A percentile compares a stretch with the other conserved stretches of the same genome.
These are phyloP conservation scores for Conops quadrifasciatus DNA, from an alignment of 2,888 invertebrate species.

Conservation along the genomic window DNA sequence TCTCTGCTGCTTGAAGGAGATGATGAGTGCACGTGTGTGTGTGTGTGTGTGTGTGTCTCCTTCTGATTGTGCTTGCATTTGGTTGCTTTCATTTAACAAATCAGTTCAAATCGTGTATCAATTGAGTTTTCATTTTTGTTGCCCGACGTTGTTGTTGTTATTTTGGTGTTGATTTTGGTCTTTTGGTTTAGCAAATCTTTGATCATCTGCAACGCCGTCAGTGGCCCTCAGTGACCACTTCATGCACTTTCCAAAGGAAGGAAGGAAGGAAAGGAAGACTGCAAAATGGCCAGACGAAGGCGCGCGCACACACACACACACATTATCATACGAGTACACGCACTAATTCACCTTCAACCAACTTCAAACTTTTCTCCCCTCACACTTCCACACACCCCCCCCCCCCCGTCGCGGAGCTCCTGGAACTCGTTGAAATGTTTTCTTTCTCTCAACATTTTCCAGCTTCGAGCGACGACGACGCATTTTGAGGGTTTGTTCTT, in stretches of 20 bases:
- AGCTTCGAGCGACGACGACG: conserved; percentile 42
- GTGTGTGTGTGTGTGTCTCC: conserved; percentile 6
- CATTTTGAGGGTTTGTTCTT: conserved; percentile 63
- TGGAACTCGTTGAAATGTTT: conserved; percentile 1
- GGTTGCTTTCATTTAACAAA: conserved; percentile 37
- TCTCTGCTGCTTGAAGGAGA: not conserved
- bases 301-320: conserved; percentile 36
- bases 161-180: conserved; percentile 35
- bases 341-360: conserved; percentile 11
- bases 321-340: conserved; percentile 43
- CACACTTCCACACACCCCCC: not conserved
- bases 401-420: not conserved
- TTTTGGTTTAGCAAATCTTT: conserved; percentile 34
- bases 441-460: not conserved
- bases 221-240: conserved; percentile 36
- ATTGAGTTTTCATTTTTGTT: conserved; percentile 50
- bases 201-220: conserved; percentile 26
- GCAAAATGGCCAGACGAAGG: no score
- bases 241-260: conserved; percentile 35
- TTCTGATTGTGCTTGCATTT: not conserved
- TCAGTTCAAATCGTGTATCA: conserved; percentile 49
- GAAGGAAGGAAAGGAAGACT: not conserved
- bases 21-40: not conserved
- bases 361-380: not conserved
- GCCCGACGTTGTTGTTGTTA: conserved; percentile 33